Conservation (phyloP, 2,113 vertebrate genomes). For the Maccullochella peelii region DNA sequence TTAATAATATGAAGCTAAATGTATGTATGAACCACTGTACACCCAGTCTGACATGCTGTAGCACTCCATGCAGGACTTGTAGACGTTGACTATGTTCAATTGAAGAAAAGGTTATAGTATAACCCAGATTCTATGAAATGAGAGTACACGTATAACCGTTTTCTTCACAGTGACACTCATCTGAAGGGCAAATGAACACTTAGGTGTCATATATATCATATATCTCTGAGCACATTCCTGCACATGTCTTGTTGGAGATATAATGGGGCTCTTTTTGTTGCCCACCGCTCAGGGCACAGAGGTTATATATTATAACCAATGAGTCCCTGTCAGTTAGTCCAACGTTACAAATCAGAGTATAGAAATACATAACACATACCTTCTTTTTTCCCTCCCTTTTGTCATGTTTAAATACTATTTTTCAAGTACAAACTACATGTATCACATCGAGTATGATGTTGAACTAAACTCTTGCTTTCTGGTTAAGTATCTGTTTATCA, state of each 20-base stretch:
- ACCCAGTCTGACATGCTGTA: not conserved
- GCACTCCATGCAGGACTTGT: not conserved
- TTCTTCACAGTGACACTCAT: not conserved
- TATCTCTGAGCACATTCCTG: conserved; percentile 16
- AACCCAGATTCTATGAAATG: not conserved
- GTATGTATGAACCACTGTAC: not conserved
- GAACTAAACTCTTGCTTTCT: not conserved
- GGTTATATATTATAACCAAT: conserved; percentile 4
- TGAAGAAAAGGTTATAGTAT: not conserved
- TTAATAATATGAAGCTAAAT: not conserved
- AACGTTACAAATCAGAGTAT: not conserved
- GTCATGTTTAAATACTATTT: not conserved
- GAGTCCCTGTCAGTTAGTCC: not conserved
- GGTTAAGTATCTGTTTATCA: not conserved
- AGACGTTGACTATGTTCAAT: not conserved
- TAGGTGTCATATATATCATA: conserved; percentile 1
- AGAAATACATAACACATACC: not conserved
- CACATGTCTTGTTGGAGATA: not conserved
- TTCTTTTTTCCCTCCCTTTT: no score
- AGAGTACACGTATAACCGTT: not conserved
- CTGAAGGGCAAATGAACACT: conserved; percentile 4
- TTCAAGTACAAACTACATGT: not conserved
- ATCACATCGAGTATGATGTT: no score
- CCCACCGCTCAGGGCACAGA: conserved; percentile 11
- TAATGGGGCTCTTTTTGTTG: conserved; percentile 16